phyloP scores from a whole-genome alignment of 2,797 vertebrate genomes.

The Rhinella marina region DNA sequence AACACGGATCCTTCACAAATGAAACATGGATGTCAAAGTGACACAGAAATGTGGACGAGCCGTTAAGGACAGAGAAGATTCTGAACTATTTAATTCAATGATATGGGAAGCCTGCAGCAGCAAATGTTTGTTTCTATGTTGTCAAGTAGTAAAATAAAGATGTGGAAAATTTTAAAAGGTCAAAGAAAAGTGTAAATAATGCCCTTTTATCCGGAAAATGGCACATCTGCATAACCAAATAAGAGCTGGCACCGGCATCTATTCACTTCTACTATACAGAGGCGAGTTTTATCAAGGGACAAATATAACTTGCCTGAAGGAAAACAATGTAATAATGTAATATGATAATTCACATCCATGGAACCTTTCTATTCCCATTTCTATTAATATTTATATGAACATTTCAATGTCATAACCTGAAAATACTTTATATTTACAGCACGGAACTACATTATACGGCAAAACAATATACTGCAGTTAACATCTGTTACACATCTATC shows the following conservation, averaged over 20 bases:
- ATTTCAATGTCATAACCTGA: neutral
- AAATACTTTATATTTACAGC: neutral
- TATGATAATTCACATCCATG: neutral
- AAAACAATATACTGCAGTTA: too few species aligned
- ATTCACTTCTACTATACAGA: neutral
- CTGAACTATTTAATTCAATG: too few species aligned
- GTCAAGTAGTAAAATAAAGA: neutral
- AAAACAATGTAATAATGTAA: neutral
- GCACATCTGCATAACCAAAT: constrained; percentile 27
- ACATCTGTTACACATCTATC: too few species aligned
- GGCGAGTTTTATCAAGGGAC: neutral
- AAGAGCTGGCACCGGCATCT: constrained; percentile 7
- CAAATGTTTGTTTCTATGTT: neutral
- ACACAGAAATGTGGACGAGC: too few species aligned
- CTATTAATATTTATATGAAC: neutral
- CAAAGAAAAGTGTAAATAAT: constrained; percentile 30
- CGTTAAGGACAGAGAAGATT: too few species aligned
- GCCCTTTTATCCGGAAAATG: constrained; percentile 29
- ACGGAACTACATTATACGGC: too few species aligned
- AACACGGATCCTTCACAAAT: too few species aligned
- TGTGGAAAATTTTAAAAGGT: constrained; percentile 9
- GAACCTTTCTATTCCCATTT: neutral
- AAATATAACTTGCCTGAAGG: neutral
- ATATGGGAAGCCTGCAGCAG: neutral
- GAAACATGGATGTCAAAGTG: too few species aligned